Base-by-base conservation (phyloP, 2,113 vertebrate species). In the Dicrurus megarhynchus region DNA sequence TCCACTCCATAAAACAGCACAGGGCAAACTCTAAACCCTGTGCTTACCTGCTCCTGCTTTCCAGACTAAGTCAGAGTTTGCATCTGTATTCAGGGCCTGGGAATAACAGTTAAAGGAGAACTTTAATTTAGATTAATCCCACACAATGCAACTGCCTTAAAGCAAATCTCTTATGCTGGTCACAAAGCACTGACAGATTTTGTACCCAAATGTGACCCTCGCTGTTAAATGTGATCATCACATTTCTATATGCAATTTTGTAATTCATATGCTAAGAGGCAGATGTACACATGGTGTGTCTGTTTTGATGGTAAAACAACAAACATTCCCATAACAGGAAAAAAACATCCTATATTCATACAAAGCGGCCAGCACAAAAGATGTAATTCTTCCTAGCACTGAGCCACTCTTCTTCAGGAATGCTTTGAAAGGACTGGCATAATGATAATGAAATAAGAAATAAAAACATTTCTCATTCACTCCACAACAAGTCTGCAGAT, bases 151-250 rank as follows among this genome's bases (percentile, higher is more conserved):
- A 79, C n/a, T 42, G 73, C 92, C 97, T 84, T 50, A 42, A 93
- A 96, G 95, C 82, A 94, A 93, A 97, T 97, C 68, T 87, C 81
- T 92, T 88, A 93, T 27, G 39, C 49, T 90, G 85, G 88, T 97
- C 91, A 97, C 93, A 94, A 97, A 96, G 85, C 49, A 70, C 56
- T 93, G 96, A 90, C 79, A 93, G 84, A 71, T 74, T 94, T 89
- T 93, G 89, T 91, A 97, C 96, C 56, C 88, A 96, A 83, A 97
- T 84, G 74, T 84, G 94, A 95, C 90, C 84, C 94, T 94, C 32
- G 4, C 93, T 96, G 81, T 94, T 91, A 85, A 96, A 96, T 93
- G 77, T 15, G 63, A 67, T n/a, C 37, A 56, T 69, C 82, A 73
- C 22, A 87, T 92, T 96, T 96, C 95, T 14, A 89, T 3, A 41